A percentile compares a stretch with the other conserved stretches of the same genome.
phyloP scores from a whole-genome alignment of 64 coral and sea anemone species.

The Astreopora myriophthalma region DNA sequence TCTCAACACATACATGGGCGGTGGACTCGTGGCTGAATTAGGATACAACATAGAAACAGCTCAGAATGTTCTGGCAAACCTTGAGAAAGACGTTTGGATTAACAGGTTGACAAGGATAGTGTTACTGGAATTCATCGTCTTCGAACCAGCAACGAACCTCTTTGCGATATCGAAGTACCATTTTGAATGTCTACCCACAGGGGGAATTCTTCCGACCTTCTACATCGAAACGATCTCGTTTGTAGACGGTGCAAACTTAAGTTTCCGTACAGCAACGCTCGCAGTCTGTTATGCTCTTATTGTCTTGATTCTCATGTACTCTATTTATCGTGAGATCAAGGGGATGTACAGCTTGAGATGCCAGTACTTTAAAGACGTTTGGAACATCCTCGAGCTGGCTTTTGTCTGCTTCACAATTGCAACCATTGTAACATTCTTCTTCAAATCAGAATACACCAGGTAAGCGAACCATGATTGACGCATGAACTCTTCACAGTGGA shows the following conservation, averaged over 20 bases:
- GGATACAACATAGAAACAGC: conserved; percentile 53
- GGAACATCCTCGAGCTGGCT: conserved; percentile 34
- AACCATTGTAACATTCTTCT: conserved; percentile 19
- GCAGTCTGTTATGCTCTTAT: conserved; percentile 56
- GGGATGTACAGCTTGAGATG: neutral
- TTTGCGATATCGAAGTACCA: conserved; percentile 14
- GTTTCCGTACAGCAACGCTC: conserved; percentile 11
- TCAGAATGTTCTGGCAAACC: neutral
- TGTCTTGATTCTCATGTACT: conserved; percentile 41
- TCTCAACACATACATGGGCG: conserved; percentile 8
- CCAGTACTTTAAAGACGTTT: conserved; percentile 49
- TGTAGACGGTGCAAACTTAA: conserved; percentile 19
- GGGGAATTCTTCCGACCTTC: conserved; percentile 20
- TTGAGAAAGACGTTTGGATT: conserved; percentile 40
- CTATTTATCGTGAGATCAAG: conserved; percentile 29
- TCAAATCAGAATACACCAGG: conserved; percentile 54
- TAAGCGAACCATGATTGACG: no score
- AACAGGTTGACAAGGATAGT: conserved; percentile 14
- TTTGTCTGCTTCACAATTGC: conserved; percentile 60
- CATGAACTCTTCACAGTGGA: no score
- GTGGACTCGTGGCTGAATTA: conserved; percentile 53
- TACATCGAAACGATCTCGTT: conserved; percentile 51
- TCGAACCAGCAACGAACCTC: conserved; percentile 7
- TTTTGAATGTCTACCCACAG: conserved; percentile 65
- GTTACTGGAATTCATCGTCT: conserved; percentile 41